Conservation (phyloP, 1,140 invertebrate species). For the Octopus sinensis region DNA sequence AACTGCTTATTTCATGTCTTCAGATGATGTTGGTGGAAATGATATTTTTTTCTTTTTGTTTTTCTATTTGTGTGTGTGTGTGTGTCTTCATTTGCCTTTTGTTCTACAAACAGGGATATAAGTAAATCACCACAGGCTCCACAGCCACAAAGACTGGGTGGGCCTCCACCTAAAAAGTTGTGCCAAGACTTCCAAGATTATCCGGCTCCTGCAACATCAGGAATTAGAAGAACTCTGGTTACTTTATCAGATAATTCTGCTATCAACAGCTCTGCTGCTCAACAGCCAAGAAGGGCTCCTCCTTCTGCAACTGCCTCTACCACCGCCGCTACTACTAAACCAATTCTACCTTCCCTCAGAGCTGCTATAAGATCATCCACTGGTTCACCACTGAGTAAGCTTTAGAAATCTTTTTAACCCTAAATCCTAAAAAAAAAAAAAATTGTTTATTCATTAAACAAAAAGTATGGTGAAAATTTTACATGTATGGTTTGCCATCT, state of each 20-base stretch:
- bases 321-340: neutral
- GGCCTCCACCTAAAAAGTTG: constrained; percentile 2
- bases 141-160: constrained; percentile 4
- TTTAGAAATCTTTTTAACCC: neutral
- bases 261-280: neutral
- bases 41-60: neutral
- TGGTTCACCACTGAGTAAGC: constrained; percentile 10
- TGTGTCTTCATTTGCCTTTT: neutral
- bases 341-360: neutral
- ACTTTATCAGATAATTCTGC: neutral
- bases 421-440: neutral
- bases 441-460: no score
- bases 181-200: neutral
- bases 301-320: neutral
- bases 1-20: neutral
- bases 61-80: no score
- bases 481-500: no score
- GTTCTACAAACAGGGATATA: constrained; percentile 2
- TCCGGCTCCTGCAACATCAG: neutral
- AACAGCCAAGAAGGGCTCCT: neutral
- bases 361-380: neutral
- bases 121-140: neutral
- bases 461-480: no score
- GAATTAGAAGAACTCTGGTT: neutral
- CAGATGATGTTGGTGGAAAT: neutral